Percentiles rank a stretch among this genome's conserved stretches.
Evolutionary conservation across 2,888 invertebrate species (phyloP).

Genomic region (Pasiphila rectangulata): DNA sequence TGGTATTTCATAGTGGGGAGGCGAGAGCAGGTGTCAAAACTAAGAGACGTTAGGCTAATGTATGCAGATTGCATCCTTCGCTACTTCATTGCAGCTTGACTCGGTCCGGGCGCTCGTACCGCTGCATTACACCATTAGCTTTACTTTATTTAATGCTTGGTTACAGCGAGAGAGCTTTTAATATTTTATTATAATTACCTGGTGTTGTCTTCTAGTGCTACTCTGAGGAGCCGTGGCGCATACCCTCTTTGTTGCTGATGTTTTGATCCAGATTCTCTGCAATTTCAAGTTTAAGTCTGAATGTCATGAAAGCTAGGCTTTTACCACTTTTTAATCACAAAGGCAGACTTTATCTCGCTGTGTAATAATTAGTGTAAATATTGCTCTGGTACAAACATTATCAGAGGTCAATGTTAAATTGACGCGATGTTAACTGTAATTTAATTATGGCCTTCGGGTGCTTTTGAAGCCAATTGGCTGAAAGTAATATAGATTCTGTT

Average conservation of each 20-base stretch:
- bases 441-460: slow-evolving; percentile 38
- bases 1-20: slow-evolving; percentile 50
- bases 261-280: slow-evolving; percentile 8
- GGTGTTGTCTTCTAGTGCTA: slow-evolving; percentile 29
- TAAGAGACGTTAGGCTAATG: slow-evolving; percentile 77
- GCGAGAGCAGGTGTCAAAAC: slow-evolving; percentile 78
- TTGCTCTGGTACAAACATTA: slow-evolving; percentile 31
- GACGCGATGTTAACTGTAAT: slow-evolving; percentile 35
- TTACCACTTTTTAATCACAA: neutral
- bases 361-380: slow-evolving; percentile 27
- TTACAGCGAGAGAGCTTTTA: slow-evolving; percentile 36
- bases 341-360: slow-evolving; percentile 4
- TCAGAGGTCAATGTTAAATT: slow-evolving; percentile 47
- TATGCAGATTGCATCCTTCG: slow-evolving; percentile 78
- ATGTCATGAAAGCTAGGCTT: neutral
- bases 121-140: slow-evolving; percentile 57
- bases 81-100: slow-evolving; percentile 41
- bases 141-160: slow-evolving; percentile 58
- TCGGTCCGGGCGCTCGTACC: slow-evolving; percentile 39
- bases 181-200: slow-evolving; percentile 35
- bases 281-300: slow-evolving; percentile 1
- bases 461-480: slow-evolving; percentile 4
- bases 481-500: neutral
- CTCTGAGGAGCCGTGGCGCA: slow-evolving; percentile 23
- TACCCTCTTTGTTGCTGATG: slow-evolving; percentile 23